These are phyloP conservation scores for Brachyptera putata DNA, from an alignment of 2,888 invertebrate species.

Conservation along the genomic window DNA sequence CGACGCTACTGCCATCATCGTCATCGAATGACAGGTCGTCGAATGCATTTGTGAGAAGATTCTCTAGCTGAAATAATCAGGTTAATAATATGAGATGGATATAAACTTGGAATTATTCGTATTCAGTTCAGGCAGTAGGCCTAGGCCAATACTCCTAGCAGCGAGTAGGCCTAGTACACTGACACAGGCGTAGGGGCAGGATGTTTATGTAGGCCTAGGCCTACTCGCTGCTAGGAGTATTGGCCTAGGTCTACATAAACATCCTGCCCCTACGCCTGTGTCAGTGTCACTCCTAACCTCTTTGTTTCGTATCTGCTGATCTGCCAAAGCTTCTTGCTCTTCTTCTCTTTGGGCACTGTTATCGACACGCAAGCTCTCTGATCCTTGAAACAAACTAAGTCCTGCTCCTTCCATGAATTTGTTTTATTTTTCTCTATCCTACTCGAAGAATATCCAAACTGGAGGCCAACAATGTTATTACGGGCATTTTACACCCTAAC, in stretches of 20 bases:
- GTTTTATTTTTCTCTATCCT: neutral
- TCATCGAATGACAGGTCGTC: conserved; percentile 25
- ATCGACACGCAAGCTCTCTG: conserved; percentile 18
- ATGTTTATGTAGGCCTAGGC: neutral
- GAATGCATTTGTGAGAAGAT: conserved; percentile 21
- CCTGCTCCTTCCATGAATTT: conserved; percentile 25
- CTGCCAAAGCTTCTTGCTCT: conserved; percentile 23
- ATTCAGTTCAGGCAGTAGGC: no score
- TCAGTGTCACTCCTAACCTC: conserved; percentile 13
- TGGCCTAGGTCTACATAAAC: neutral
- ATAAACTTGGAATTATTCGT: neutral
- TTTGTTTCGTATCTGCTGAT: conserved; percentile 21
- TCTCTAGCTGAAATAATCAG: conserved; percentile 12
- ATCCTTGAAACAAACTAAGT: conserved; percentile 20
- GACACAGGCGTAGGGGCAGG: neutral
- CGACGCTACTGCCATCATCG: conserved; percentile 11
- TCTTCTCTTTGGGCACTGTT: conserved; percentile 16
- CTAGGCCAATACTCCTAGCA: neutral
- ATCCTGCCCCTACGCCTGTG: neutral
- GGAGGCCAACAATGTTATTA: no score
- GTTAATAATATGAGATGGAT: neutral
- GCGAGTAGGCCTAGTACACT: no score
- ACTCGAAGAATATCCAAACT: neutral
- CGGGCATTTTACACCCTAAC: no score
- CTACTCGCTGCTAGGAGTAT: no score